These are phyloP conservation scores for Ormyrus nitidulus DNA, from an alignment of 2,888 invertebrate genomes.

Conservation along the genomic window DNA sequence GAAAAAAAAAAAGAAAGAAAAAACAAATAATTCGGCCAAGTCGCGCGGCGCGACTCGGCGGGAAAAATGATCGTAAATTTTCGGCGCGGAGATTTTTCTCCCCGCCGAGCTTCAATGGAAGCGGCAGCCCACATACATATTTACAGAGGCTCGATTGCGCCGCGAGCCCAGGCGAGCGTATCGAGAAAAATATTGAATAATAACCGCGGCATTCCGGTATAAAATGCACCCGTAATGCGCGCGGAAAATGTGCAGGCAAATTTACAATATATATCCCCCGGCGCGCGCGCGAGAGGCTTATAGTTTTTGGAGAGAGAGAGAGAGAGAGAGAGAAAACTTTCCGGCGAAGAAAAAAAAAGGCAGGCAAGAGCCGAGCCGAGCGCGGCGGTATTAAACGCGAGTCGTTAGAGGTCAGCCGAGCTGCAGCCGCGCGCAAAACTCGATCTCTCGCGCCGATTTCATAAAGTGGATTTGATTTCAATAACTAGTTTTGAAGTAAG, in stretches of 20 bases:
- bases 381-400: no score
- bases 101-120: not conserved
- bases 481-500: constrained; percentile 51
- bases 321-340: not conserved
- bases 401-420: constrained; percentile 40
- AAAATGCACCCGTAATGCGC: constrained; percentile 37
- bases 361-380: no score
- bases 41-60: no score
- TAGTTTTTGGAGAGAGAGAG: not conserved
- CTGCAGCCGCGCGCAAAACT: constrained; percentile 41
- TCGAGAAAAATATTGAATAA: constrained; percentile 69
- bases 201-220: constrained; percentile 66
- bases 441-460: constrained; percentile 39
- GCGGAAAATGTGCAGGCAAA: constrained; percentile 26
- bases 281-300: constrained; percentile 12
- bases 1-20: no score
- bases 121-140: not conserved
- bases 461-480: constrained; percentile 55
- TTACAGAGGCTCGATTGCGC: not conserved
- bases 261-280: constrained; percentile 20
- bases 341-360: no score
- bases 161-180: constrained; percentile 63
- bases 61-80: constrained; percentile 30
- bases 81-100: not conserved
- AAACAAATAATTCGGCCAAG: no score